Evolutionary conservation across 2,113 vertebrate species (phyloP).

Genomic region (Anarrhichthys ocellatus): DNA sequence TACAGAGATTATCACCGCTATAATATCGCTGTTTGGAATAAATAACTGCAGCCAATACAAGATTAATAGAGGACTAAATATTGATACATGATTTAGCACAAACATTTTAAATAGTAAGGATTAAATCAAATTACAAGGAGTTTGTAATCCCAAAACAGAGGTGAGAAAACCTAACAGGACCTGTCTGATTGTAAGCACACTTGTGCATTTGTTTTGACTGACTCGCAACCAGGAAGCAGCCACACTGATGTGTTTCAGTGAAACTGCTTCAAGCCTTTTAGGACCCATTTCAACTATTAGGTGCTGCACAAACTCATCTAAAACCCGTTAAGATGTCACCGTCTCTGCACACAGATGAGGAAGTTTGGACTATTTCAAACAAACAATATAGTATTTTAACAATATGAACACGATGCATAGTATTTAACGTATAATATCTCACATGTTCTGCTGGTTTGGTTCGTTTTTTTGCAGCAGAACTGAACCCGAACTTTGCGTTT

Average conservation of each 20-base stretch:
- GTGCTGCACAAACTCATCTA: slow-evolving; percentile 16
- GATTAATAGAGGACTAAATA: background rate
- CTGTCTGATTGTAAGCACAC: background rate
- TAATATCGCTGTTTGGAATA: slow-evolving; percentile 15
- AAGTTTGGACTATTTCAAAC: background rate
- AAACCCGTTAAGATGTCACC: slow-evolving; percentile 30
- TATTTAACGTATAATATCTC: too few relatives aligned
- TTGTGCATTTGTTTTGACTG: background rate
- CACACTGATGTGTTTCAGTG: background rate
- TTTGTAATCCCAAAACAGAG: background rate
- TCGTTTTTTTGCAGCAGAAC: background rate
- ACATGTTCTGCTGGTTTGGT: background rate
- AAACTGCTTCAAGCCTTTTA: background rate
- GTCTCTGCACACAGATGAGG: background rate
- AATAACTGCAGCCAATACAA: slow-evolving; percentile 15
- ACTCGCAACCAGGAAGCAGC: background rate
- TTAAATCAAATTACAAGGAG: background rate
- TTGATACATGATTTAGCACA: background rate
- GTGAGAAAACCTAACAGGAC: background rate
- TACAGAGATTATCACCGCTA: slow-evolving; percentile 33
- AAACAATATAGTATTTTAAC: background rate
- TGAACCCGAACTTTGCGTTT: background rate
- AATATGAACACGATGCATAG: background rate
- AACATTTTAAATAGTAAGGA: background rate
- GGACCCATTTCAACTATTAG: background rate